Base-by-base conservation (phyloP, 2,888 invertebrate species). In the Hypsopygia costalis region DNA sequence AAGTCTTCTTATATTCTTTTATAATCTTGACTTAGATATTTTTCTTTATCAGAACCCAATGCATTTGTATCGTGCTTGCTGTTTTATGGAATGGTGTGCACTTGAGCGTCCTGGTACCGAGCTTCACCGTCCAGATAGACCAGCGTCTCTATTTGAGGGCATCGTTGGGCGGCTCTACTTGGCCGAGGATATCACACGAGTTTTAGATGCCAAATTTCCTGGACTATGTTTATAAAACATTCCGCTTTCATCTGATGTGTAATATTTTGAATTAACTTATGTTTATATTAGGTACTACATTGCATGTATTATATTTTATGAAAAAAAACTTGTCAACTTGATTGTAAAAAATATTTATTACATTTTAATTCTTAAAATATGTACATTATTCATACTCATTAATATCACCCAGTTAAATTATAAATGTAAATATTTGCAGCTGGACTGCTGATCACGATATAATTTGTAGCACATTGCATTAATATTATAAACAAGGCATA, bases 91-190 rank as follows among this genome's bases (percentile, higher is more conserved):
- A 52, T 97, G 95, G 94, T 95, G 95, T 65, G 90, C 92, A 36
- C 89, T 92, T 50, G 94, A 94, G 70, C 92, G 92, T 0, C 81
- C 83, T 40, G 91, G 93, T 40, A 93, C 93, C 50, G 94, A 94
- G 46, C 81, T 90, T 46, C 91, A 93, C 62, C 88, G 87, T 20
- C 94, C 97, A 0, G 97, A 97, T 74, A 83, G 94, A 43, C 97
- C 96, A 0, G 91, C 92, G 36, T 97, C 97, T 0, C 78, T 97
- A 34, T 97, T 94, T 69, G 97, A 97, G 90, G 97, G 94, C 11
- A 73, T 95, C 44, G 90, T 94, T 30, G 97, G 97, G 9, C 92
- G 94, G 0, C 89, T 95, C 55, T 95, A 94, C 70, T 92, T 95
- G 55, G 85, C 95, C 21, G 74, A 91, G 29, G 96, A 97, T 61